phyloP scores from a whole-genome alignment of 2,113 vertebrate genomes.

The Rafetus swinhoei region DNA sequence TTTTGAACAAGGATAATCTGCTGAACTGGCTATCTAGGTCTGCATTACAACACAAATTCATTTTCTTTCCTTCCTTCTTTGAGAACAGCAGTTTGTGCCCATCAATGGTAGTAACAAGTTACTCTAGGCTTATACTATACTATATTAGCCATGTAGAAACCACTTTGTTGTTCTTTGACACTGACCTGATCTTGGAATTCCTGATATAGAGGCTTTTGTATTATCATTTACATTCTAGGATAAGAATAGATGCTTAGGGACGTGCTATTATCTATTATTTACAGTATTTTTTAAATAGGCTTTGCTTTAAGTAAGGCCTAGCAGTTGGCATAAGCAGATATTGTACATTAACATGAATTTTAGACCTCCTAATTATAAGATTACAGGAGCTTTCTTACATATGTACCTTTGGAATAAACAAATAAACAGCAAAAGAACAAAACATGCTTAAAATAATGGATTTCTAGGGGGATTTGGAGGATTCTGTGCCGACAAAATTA shows the following conservation, averaged over 20 bases:
- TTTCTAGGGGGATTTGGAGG: neutral
- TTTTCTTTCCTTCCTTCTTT: neutral
- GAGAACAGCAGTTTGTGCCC: neutral
- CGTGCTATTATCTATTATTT: neutral
- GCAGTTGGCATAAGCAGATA: neutral
- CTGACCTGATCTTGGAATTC: neutral
- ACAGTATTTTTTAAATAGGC: neutral
- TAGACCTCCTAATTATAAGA: neutral
- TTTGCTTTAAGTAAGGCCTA: neutral
- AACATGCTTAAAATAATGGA: neutral
- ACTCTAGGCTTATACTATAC: neutral
- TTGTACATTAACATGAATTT: neutral
- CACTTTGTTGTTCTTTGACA: neutral
- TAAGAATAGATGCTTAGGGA: neutral
- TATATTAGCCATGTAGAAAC: rapidly evolving
- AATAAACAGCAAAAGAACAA: neutral
- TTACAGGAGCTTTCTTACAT: neutral
- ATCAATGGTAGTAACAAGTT: rapidly evolving
- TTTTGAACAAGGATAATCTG: neutral
- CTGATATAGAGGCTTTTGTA: neutral
- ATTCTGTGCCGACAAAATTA: neutral
- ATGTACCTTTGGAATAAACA: neutral
- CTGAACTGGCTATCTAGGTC: neutral
- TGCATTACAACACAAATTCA: neutral
- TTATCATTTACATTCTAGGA: neutral